These are phyloP conservation scores for Eupeodes latifasciatus DNA, from an alignment of 2,888 invertebrate genomes.

Conservation along the genomic window DNA sequence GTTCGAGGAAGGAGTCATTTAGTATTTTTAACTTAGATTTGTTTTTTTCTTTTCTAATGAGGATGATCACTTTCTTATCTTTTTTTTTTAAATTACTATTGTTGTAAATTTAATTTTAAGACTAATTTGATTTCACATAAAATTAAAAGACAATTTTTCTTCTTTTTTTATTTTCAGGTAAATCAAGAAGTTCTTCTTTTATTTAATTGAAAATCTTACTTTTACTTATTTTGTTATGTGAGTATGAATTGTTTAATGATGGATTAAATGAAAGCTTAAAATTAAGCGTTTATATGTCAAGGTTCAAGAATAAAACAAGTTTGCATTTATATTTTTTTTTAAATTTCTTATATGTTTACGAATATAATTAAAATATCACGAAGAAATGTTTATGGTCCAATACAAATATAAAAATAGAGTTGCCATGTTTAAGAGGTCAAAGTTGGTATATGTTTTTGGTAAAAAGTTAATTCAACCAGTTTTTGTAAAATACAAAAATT, in stretches of 20 bases:
- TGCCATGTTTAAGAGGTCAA: too few species aligned
- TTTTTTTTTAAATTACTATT: neutral
- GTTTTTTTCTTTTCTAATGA: neutral
- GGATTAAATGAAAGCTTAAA: neutral
- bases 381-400: too few species aligned
- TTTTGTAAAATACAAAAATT: too few species aligned
- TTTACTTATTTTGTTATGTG: neutral
- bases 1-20: neutral
- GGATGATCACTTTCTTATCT: neutral
- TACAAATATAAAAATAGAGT: too few species aligned
- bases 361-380: too few species aligned
- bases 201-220: neutral
- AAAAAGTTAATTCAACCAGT: too few species aligned
- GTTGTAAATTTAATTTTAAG: neutral
- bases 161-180: conserved; percentile 47
- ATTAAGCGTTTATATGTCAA: neutral
- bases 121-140: neutral
- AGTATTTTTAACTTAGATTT: conserved; percentile 2
- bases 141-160: neutral
- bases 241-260: neutral
- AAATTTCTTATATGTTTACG: too few species aligned
- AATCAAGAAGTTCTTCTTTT: conserved; percentile 13
- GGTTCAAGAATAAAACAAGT: neutral
- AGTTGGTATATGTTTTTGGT: too few species aligned
- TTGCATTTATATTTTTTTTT: neutral